phyloP scores from a whole-genome alignment of 1,140 invertebrate genomes.

The Pinna nobilis region DNA sequence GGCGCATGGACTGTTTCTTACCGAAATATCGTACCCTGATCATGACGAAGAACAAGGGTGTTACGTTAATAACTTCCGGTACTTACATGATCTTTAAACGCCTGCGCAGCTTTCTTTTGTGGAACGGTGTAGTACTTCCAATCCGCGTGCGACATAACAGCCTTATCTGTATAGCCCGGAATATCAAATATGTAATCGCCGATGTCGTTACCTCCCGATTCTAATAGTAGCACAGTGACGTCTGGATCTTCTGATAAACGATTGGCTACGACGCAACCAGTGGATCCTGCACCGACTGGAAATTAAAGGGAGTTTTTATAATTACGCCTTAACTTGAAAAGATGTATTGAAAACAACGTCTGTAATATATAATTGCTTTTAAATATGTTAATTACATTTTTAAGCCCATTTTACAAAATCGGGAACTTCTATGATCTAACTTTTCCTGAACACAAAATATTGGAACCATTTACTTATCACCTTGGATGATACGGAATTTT shows the following conservation, averaged over 20 bases:
- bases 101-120: constrained; percentile 19
- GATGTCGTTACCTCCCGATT: constrained; percentile 18
- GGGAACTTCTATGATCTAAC: no score
- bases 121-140: constrained; percentile 27
- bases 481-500: no score
- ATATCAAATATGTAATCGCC: constrained; percentile 7
- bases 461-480: no score
- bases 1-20: no score
- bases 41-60: no score
- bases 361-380: no score
- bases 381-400: no score
- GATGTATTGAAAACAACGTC: no score
- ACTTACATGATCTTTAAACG: constrained; percentile 8
- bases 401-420: no score
- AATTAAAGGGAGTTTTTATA: background rate
- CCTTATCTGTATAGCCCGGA: constrained; percentile 5
- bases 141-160: constrained; percentile 8
- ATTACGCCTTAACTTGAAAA: background rate
- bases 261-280: constrained; percentile 32
- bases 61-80: no score
- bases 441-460: no score
- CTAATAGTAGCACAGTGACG: constrained; percentile 20
- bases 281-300: constrained; percentile 29
- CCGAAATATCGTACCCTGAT: no score
- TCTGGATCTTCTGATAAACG: constrained; percentile 22